Percentiles rank a stretch among this genome's conserved stretches.
These are phyloP conservation scores for Dynastes maya DNA, from an alignment of 2,888 invertebrate species.

Conservation along the genomic window DNA sequence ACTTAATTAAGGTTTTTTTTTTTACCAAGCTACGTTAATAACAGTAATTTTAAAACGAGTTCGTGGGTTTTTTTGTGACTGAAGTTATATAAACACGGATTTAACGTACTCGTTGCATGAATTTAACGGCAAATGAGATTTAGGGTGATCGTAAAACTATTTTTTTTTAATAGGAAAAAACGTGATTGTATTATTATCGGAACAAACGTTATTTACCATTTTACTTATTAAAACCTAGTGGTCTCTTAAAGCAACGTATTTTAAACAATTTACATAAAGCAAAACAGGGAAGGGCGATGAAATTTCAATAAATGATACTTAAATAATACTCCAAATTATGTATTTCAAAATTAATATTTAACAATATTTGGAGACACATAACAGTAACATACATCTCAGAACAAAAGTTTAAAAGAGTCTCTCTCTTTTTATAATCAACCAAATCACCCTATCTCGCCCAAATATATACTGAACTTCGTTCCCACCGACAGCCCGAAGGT, in stretches of 20 bases:
- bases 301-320: too few species aligned
- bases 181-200: background rate
- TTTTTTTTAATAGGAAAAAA: background rate
- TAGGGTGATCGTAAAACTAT: background rate
- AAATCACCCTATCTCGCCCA: background rate
- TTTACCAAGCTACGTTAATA: conserved; percentile 13
- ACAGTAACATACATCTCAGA: too few species aligned
- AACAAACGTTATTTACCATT: too few species aligned
- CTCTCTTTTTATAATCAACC: background rate
- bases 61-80: conserved; percentile 4
- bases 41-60: conserved; percentile 24
- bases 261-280: too few species aligned
- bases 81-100: background rate
- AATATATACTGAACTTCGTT: conserved; percentile 2
- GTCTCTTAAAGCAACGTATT: too few species aligned
- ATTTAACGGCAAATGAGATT: conserved; percentile 5
- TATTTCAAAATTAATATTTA: too few species aligned
- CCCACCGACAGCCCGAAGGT: conserved; percentile 26
- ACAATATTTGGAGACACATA: too few species aligned
- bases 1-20: conserved; percentile 32
- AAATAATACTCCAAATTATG: too few species aligned
- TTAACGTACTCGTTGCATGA: background rate
- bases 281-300: too few species aligned
- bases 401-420: background rate
- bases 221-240: too few species aligned